Evolutionary conservation across 2,113 vertebrate genomes (phyloP), one percentile per base, ranked within the genome.

Genomic region (Lates calcarifer): DNA sequence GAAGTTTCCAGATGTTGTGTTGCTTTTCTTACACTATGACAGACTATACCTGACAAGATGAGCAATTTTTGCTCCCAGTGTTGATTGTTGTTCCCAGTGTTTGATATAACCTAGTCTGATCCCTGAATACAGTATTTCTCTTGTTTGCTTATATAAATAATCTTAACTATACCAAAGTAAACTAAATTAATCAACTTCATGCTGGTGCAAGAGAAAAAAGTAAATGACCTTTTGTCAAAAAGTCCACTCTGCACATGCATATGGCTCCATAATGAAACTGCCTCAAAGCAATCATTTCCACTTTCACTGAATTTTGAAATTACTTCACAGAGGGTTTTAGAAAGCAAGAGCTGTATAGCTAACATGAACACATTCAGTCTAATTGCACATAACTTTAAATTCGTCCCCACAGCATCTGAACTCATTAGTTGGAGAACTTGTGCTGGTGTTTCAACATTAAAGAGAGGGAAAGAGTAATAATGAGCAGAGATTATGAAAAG

Each of bases 401-500:
- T 74, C 22, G 53, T 29, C 64, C 61, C 37, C 41, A 47, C 28
- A 51, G 41, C 17, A 77, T 74, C 49, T 77, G 24, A 64, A 77
- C 51, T 80, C 53, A 77, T 87, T 87, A 87, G 39, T 15, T 65
- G 39, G 57, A 41, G 61, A 76, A 60, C 26, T 3, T 28, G 13
- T 47, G 31, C 53, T 24, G 4, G 10, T 45, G 26, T 81, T 87
- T 79, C 35, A 45, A 8, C 3, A 70, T 17, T 4, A 64, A 17
- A 64, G 39, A 28, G 31, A 61, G 20, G 18, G 55, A 72, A 7
- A 29, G 31, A 57, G 18, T n/a, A 24, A 41, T 89, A 76, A 90
- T 87, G 80, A 87, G 63, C 62, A 29, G 57, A 74, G 55, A 74
- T 60, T 70, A 61, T 79, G 20, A 26, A 73, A 73, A 82, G 20